These are phyloP conservation scores for Stichodactyla helianthus DNA, from an alignment of 64 coral and sea anemone species.

Conservation along the genomic window DNA sequence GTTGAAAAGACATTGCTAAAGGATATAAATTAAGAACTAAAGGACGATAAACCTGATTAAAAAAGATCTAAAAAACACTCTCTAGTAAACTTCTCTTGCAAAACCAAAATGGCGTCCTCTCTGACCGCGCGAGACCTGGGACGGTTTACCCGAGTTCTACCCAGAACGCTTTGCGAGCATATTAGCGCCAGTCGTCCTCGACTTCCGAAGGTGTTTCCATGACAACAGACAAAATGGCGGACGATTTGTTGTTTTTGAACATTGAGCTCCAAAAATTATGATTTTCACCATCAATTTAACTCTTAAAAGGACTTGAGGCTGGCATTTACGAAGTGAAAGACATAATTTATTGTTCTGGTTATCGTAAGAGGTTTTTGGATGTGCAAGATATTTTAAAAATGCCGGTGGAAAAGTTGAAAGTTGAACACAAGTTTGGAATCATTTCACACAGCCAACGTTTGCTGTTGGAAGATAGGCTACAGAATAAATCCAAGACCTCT, in stretches of 20 bases:
- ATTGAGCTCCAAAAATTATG: neutral
- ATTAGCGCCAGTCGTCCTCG: neutral
- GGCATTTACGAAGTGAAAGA: neutral
- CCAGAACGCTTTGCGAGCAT: neutral
- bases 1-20: slow-evolving; percentile 61
- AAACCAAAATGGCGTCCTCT: slow-evolving; percentile 18
- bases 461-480: slow-evolving; percentile 66
- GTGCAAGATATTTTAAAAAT: slow-evolving; percentile 27
- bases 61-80: slow-evolving; percentile 2
- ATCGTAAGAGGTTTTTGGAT: neutral
- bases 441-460: slow-evolving; percentile 94
- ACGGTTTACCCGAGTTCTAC: neutral
- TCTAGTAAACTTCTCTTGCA: neutral
- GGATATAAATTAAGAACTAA: slow-evolving; percentile 9
- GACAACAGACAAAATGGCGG: slow-evolving; percentile 8
- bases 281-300: neutral
- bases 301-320: neutral
- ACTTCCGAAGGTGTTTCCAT: neutral
- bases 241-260: neutral
- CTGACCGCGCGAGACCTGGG: slow-evolving; percentile 6
- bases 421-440: slow-evolving; percentile 96
- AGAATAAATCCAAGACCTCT: slow-evolving; percentile 46
- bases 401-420: slow-evolving; percentile 78
- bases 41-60: neutral
- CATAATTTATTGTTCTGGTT: neutral